These are phyloP conservation scores for Heterotis niloticus DNA, from an alignment of 2,113 vertebrate species.

Conservation along the genomic window DNA sequence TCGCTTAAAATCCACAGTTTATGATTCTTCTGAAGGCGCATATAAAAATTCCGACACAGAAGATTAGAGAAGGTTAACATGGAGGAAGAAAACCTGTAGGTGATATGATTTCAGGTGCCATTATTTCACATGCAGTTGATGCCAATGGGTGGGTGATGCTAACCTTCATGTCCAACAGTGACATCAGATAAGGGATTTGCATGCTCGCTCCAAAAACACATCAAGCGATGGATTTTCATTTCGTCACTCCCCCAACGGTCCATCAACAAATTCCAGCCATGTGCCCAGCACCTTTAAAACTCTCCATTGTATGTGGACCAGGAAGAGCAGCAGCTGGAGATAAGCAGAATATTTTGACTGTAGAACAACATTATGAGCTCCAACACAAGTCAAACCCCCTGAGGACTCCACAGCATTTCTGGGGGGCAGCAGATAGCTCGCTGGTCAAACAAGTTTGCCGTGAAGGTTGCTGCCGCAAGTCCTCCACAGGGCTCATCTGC, in stretches of 20 bases:
- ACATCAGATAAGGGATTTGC: conserved; percentile 36
- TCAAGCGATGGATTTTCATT: conserved; percentile 31
- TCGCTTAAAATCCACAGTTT: neutral
- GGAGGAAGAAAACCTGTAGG: conserved; percentile 19
- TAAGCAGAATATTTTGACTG: conserved; percentile 25
- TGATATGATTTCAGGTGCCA: conserved; percentile 23
- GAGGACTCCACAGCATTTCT: neutral
- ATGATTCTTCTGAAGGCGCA: neutral
- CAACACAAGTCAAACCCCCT: neutral
- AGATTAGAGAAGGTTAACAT: conserved; percentile 4
- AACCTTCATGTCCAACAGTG: conserved; percentile 22
- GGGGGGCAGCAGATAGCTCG: neutral
- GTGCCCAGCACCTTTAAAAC: conserved; percentile 22
- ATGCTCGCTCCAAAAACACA: conserved; percentile 30
- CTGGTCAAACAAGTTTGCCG: neutral
- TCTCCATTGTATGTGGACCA: conserved; percentile 28
- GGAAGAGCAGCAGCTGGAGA: conserved; percentile 20
- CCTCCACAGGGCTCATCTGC: too few relatives aligned
- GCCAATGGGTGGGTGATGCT: conserved; percentile 9
- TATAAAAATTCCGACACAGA: neutral
- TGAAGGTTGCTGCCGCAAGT: neutral
- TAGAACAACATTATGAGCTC: conserved; percentile 17
- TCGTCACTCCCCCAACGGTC: conserved; percentile 35
- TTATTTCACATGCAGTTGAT: conserved; percentile 28
- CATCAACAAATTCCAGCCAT: conserved; percentile 39